Base-by-base conservation (phyloP, 2,113 vertebrate species). In the Leucopsar rothschildi region DNA sequence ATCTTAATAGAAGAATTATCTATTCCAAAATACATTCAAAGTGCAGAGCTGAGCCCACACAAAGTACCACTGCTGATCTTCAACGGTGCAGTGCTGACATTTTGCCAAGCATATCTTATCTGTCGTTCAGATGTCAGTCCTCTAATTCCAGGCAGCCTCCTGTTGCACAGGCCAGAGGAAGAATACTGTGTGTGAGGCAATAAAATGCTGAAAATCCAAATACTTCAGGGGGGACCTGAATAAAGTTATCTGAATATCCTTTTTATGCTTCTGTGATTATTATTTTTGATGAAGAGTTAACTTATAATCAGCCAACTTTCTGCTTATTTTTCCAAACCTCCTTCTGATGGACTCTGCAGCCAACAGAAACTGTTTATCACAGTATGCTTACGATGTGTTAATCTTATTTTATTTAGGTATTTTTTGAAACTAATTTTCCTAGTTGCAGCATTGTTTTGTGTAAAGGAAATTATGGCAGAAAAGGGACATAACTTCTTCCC, bases 91-190 rank as follows among this genome's bases (percentile, higher is more conserved):
- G 25, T 50, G 59, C 79, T 93, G 59, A 50, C 17, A 86, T 90
- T 82, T 86, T 95, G 83, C 90, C 94, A 96, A 80, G 63, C 39
- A 39, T 81, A 53, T 95, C 78, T 97, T 70, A 69, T 86, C 86
- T 95, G 72, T 93, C 57, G 64, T 93, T 93, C 90, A 94, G 88
- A 92, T 95, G 60, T 91, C 91, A 96, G 65, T 59, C 27, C 47
- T 95, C 35, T 82, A 90, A 92, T 96, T 91, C 81, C 37, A 95
- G 57, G 64, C 80, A 79, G 63, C 73, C 82, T 91, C 78, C 84
- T 83, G 59, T 76, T 88, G 63, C 14, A 14, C 27, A 89, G 85
- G 66, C 39, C 68, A 80, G 50, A 94, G 86, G 57, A 92, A 92
- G 42, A 88, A 52, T 72, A 87, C 60, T 29, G 27, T 52, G 35